A percentile compares a stretch with the other conserved stretches of the same genome.
Conservation (phyloP, 92 coral and sea anemone genomes). For the Palythoa caribaeorum region DNA sequence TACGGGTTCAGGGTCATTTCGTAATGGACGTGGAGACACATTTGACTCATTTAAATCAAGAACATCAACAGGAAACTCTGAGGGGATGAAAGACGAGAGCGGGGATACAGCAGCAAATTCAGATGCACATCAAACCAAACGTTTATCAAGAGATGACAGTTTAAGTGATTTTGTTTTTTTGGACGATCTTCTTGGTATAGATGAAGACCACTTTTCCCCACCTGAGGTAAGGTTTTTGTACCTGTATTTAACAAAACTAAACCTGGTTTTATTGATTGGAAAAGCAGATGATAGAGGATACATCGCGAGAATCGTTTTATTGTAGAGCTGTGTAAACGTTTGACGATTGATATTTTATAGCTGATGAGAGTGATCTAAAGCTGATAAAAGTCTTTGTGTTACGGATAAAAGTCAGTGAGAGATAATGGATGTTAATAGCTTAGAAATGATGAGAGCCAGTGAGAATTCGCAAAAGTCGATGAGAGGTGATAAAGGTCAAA, state of each 20-base stretch:
- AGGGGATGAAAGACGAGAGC: constrained; percentile 59
- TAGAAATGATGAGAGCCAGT: neutral
- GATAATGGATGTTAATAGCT: neutral
- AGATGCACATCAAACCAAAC: constrained; percentile 33
- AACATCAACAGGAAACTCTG: constrained; percentile 64
- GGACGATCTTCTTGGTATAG: constrained; percentile 92
- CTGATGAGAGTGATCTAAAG: neutral
- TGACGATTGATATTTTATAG: too few relatives aligned
- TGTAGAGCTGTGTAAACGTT: neutral
- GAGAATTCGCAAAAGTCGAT: neutral
- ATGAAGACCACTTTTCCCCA: constrained; percentile 96
- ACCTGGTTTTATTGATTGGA: neutral
- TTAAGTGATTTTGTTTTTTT: constrained; percentile 91
- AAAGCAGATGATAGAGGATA: too few relatives aligned
- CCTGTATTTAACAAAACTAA: neutral
- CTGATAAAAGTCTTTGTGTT: neutral
- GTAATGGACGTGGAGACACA: constrained; percentile 61
- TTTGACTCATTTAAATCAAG: constrained; percentile 62
- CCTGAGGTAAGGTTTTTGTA: constrained; percentile 81
- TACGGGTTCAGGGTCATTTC: constrained; percentile 85
- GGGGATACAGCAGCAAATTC: constrained; percentile 39
- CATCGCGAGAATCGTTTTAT: too few relatives aligned
- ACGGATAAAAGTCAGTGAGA: neutral
- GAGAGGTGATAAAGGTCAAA: neutral
- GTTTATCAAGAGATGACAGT: constrained; percentile 75